These are phyloP conservation scores for Pantherophis guttatus DNA, from an alignment of 2,113 vertebrate species.

Conservation along the genomic window DNA sequence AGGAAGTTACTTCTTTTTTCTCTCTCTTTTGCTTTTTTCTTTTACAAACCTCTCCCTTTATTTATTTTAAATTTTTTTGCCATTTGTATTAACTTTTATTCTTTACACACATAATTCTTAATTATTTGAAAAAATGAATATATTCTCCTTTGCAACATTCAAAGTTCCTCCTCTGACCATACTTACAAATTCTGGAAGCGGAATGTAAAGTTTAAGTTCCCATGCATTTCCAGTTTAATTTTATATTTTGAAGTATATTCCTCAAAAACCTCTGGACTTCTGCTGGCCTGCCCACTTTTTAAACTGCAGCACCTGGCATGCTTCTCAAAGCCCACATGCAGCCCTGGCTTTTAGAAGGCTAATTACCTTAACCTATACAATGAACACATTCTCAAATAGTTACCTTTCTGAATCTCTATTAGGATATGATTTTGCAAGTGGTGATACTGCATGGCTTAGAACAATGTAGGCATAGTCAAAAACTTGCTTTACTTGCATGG, in stretches of 20 bases:
- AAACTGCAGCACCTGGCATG: not conserved
- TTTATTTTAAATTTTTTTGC: not conserved
- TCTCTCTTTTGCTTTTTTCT: not conserved
- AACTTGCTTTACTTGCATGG: constrained; percentile 98
- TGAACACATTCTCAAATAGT: constrained; percentile 46
- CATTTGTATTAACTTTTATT: not conserved
- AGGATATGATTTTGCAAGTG: constrained; percentile 92
- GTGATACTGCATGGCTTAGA: constrained; percentile 91
- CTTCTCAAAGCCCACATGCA: not conserved
- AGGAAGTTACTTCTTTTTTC: not conserved
- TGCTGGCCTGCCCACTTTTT: not conserved
- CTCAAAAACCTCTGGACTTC: not conserved
- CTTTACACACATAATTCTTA: not conserved
- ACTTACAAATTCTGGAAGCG: not conserved
- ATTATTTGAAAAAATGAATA: not conserved
- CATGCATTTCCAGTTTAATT: not conserved
- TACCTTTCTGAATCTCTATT: constrained; percentile 95
- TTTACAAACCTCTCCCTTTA: not conserved
- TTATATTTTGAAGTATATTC: not conserved
- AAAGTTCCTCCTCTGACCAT: not conserved
- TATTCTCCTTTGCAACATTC: not conserved
- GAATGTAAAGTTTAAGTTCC: not conserved
- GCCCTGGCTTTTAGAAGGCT: not conserved
- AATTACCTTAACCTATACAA: constrained; percentile 13
- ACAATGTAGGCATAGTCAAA: constrained; percentile 97